Evolutionary conservation across 2,113 vertebrate genomes (phyloP).

Genomic region (Theristicus caerulescens): DNA sequence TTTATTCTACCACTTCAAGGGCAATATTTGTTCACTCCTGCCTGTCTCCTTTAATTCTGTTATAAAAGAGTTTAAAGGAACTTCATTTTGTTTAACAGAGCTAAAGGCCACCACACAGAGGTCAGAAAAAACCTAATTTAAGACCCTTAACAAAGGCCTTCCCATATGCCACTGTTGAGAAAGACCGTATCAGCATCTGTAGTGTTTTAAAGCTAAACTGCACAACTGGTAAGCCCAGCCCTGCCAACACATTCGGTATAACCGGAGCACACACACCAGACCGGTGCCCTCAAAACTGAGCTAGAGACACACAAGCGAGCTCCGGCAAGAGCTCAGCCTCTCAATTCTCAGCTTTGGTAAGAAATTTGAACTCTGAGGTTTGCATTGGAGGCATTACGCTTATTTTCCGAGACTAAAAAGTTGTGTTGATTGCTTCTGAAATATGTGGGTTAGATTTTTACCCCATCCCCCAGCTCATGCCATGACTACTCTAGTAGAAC

Average conservation of each 20-base stretch:
- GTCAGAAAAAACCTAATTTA: background rate
- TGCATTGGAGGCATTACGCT: background rate
- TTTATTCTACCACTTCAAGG: background rate
- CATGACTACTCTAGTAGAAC: too few relatives aligned
- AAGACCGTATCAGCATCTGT: accelerated
- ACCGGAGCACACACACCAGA: accelerated
- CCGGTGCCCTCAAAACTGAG: background rate
- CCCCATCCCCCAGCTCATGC: background rate
- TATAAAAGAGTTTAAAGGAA: too few relatives aligned
- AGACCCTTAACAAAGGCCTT: background rate
- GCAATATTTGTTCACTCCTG: background rate
- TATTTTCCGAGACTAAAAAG: too few relatives aligned
- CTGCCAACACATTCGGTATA: accelerated
- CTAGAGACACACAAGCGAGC: background rate
- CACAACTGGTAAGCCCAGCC: background rate
- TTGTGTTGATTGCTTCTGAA: background rate
- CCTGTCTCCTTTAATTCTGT: background rate
- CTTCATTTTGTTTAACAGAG: background rate
- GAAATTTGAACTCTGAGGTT: too few relatives aligned
- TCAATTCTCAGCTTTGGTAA: background rate
- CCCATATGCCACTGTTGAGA: accelerated
- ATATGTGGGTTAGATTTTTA: background rate
- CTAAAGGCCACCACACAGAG: background rate
- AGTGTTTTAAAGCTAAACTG: too few relatives aligned
- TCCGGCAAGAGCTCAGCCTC: background rate